Percentiles rank a stretch among this genome's conserved stretches.
These are phyloP conservation scores for Ceyx erithaca DNA, from an alignment of 2,797 vertebrate genomes.

Conservation along the genomic window DNA sequence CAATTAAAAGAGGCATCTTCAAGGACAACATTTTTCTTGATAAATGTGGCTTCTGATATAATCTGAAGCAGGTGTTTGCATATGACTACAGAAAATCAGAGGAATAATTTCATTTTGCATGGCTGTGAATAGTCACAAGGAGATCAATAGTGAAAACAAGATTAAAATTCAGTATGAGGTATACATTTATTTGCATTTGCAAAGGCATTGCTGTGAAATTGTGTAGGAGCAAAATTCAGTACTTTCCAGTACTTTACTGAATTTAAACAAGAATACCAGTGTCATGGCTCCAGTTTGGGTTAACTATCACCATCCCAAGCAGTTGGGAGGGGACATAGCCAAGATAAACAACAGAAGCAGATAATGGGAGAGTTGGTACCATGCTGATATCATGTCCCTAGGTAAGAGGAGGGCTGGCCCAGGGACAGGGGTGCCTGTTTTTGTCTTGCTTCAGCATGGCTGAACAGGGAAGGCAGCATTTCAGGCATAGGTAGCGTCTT, in stretches of 20 bases:
- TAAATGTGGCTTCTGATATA: neutral
- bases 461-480: no score
- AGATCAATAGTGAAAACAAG: neutral
- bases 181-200: neutral
- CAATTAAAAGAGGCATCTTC: neutral
- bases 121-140: neutral
- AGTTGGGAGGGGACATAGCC: no score
- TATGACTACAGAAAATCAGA: neutral
- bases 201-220: neutral
- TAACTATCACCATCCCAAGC: no score
- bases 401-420: no score
- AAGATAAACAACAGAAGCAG: no score
- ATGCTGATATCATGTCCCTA: no score
- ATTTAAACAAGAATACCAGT: neutral
- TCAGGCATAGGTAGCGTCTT: no score
- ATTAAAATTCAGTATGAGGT: neutral
- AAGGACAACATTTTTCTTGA: neutral
- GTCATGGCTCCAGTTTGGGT: no score
- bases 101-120: neutral
- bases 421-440: no score
- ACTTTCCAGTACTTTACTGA: neutral
- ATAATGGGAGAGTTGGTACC: no score
- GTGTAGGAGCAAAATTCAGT: neutral
- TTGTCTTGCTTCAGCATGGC: no score
- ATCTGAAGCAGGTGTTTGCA: neutral